Conservation (phyloP, 1,140 invertebrate genomes). For the Archivesica marissinica region DNA sequence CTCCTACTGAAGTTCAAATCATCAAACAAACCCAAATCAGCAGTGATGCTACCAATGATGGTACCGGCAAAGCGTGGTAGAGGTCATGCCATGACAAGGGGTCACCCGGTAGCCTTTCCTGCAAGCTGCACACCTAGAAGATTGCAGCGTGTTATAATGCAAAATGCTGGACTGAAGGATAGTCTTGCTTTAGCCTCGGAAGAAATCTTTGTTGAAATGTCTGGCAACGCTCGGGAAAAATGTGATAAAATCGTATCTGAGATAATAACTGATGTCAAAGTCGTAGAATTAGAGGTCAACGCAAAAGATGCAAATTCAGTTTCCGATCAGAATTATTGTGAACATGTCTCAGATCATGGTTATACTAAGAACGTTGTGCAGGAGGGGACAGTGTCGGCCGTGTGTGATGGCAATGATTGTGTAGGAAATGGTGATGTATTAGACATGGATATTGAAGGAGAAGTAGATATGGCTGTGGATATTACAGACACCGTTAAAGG, state of each 20-base stretch:
- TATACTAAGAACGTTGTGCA: conserved; percentile 82
- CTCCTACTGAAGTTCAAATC: conserved; percentile 83
- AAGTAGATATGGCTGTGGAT: conserved; percentile 74
- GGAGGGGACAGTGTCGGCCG: background rate
- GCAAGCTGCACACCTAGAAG: conserved; percentile 55
- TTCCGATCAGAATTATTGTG: conserved; percentile 49
- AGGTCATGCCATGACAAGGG: conserved; percentile 78
- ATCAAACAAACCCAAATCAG: conserved; percentile 83
- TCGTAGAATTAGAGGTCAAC: background rate
- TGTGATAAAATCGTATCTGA: background rate
- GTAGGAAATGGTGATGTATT: background rate
- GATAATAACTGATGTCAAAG: background rate
- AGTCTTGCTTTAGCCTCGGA: conserved; percentile 22
- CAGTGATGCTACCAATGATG: conserved; percentile 84
- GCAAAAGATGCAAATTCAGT: background rate
- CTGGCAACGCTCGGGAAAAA: background rate
- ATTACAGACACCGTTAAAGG: background rate
- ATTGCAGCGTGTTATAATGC: conserved; percentile 61
- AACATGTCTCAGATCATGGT: conserved; percentile 83
- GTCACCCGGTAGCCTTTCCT: conserved; percentile 75
- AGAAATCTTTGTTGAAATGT: background rate
- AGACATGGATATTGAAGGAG: conserved; percentile 63
- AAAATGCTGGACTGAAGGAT: conserved; percentile 48
- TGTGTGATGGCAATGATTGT: background rate
- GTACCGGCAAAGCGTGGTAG: conserved; percentile 81